Conservation (phyloP, 2,888 invertebrate species). For the Pristionchus maxplancki region DNA sequence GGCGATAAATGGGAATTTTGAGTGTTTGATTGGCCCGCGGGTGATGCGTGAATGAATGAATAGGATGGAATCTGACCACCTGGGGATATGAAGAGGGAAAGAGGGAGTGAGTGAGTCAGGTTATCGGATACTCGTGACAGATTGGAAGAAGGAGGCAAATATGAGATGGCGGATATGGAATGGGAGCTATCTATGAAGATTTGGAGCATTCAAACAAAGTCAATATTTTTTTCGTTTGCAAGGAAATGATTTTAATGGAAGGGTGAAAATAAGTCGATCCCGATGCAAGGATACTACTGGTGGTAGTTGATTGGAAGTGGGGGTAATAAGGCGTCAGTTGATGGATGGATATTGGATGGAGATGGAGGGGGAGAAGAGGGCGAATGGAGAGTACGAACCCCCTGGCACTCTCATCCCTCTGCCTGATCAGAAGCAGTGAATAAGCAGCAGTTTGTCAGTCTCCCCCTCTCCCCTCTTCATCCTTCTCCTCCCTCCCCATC, state of each 20-base stretch:
- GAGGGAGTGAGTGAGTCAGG: not conserved
- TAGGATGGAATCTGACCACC: not conserved
- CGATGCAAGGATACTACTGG: not conserved
- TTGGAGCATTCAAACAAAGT: too few species aligned
- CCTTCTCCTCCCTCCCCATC: not conserved
- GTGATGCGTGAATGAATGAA: constrained; percentile 1
- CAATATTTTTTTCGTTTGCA: not conserved
- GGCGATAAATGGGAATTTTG: too few species aligned
- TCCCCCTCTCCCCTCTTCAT: not conserved
- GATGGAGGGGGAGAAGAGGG: not conserved
- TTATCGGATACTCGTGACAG: constrained; percentile 32
- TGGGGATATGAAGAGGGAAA: not conserved
- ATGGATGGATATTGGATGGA: constrained; percentile 38
- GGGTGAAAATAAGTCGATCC: not conserved
- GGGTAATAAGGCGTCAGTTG: constrained; percentile 22
- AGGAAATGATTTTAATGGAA: not conserved
- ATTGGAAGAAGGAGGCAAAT: constrained; percentile 25
- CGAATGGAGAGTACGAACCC: constrained; percentile 5
- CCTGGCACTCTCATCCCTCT: constrained; percentile 15
- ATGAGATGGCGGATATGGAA: not conserved
- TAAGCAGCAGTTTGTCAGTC: constrained; percentile 24
- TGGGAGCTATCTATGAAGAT: not conserved
- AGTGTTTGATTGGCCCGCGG: not conserved
- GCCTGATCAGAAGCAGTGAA: not conserved
- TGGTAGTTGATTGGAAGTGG: not conserved